These are phyloP conservation scores for Drosophila infuscata DNA, from an alignment of 2,888 invertebrate genomes.

Conservation along the genomic window DNA sequence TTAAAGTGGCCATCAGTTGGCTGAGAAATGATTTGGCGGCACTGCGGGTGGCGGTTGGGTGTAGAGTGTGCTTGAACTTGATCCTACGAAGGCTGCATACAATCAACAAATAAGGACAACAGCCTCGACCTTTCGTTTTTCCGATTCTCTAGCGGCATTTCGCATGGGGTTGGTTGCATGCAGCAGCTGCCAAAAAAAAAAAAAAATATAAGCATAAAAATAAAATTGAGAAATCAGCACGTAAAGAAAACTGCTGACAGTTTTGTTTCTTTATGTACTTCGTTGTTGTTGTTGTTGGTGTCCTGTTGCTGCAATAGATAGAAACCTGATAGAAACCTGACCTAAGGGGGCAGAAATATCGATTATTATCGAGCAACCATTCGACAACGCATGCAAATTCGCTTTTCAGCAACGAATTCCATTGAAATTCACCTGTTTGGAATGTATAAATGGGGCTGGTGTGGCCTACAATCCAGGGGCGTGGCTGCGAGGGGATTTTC, in stretches of 20 bases:
- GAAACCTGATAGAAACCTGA: not conserved
- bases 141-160: slow-evolving; percentile 23
- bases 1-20: slow-evolving; percentile 57
- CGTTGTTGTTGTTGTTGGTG: not conserved
- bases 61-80: slow-evolving; percentile 66
- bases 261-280: slow-evolving; percentile 7
- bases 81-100: slow-evolving; percentile 59
- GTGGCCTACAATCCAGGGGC: not conserved
- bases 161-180: slow-evolving; percentile 7
- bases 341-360: slow-evolving; percentile 27
- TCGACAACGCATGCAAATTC: slow-evolving; percentile 32
- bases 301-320: slow-evolving; percentile 20
- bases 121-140: slow-evolving; percentile 47
- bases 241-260: slow-evolving; percentile 47
- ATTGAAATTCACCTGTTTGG: slow-evolving; percentile 35
- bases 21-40: slow-evolving; percentile 3
- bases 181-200: slow-evolving; percentile 3
- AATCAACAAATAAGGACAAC: slow-evolving; percentile 55
- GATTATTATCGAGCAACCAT: slow-evolving; percentile 46
- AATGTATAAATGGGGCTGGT: not conserved
- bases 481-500: no score
- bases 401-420: slow-evolving; percentile 26
- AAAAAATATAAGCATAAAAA: not conserved
- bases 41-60: not conserved
- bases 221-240: slow-evolving; percentile 38